Base-by-base conservation (phyloP, 2,888 invertebrate species). In the Calameuta idolon region DNA sequence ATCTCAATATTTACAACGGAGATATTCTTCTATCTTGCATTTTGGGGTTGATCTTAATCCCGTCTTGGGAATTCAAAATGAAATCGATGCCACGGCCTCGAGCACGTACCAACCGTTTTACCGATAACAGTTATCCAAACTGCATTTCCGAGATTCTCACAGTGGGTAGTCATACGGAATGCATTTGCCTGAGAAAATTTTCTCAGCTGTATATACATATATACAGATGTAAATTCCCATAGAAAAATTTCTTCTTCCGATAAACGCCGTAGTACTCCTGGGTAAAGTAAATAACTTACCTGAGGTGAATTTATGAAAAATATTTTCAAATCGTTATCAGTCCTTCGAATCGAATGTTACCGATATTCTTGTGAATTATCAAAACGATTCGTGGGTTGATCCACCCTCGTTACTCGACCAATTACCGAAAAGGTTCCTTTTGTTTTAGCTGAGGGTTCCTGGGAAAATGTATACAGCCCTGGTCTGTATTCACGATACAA, bases 101-200 rank as follows among this genome's bases (percentile, higher is more conserved):
- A 69, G 76, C 76, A 68, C 33, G 75, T 68, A 31, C 55, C 73
- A 71, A 75, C 71, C 74, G 80, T 75, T 80, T 76, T 80, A 34
- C 76, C 80, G 80, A 80, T 80, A 80, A 76, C 77, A 76, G 80
- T 76, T 80, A 80, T 80, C 80, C 78, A 78, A 80, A 80, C 80
- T 80, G 69, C 78, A 80, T 80, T 80, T 80, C 76, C 12, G 78
- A 69, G 78, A 76, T 80, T 76, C 34, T 12, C 71, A 33, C 71
- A 55, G 71, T 71, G 31, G 55, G 55, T 31, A 31, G 71, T 71
- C 71, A 23, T 71, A 34, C 33, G 71, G 34, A 71, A 71, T 71
- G 23, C 71, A 34, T 71, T 71, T 71, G 71, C 34, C 33, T 15
- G 71, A 34, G 71, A 71, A 71, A 31, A 31, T 69, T 69, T 69